A percentile compares a stretch with the other conserved stretches of the same genome.
Conservation (phyloP, 2,113 vertebrate species). For the Hyperoodon ampullatus region DNA sequence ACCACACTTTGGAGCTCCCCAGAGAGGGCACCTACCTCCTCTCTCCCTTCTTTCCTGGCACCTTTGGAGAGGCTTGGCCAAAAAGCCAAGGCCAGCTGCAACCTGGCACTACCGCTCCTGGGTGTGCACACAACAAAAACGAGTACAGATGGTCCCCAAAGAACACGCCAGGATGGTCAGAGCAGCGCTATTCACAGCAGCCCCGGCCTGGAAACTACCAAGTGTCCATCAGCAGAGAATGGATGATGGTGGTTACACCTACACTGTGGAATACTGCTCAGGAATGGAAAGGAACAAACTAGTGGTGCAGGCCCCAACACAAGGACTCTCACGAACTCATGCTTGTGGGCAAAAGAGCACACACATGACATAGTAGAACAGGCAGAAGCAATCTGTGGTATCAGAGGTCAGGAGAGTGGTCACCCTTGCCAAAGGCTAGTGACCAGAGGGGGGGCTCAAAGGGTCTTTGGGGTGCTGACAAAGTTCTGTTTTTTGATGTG, state of each 20-base stretch:
- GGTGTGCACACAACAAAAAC: fast-evolving
- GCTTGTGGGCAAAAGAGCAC: background rate
- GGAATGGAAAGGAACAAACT: background rate
- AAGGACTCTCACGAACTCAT: fast-evolving
- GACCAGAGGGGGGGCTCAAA: background rate
- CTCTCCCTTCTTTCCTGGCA: background rate
- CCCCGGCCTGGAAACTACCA: background rate
- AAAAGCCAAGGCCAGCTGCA: background rate
- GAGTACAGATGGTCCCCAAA: background rate
- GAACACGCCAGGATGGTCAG: background rate
- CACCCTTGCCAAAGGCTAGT: background rate
- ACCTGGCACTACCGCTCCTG: too few relatives aligned
- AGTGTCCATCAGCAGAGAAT: fast-evolving
- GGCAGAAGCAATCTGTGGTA: background rate
- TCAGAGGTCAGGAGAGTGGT: background rate
- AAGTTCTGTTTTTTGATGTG: background rate
- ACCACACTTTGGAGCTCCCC: background rate
- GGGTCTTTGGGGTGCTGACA: background rate
- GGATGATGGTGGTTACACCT: fast-evolving
- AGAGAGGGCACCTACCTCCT: background rate
- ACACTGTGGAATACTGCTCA: fast-evolving
- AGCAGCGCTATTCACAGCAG: background rate
- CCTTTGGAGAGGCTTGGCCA: background rate
- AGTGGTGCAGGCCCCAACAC: too few relatives aligned
- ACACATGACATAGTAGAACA: fast-evolving